Evolutionary conservation across 2,797 vertebrate genomes (phyloP), one percentile per base, ranked within the genome.

Genomic region (Hydrophis major): DNA sequence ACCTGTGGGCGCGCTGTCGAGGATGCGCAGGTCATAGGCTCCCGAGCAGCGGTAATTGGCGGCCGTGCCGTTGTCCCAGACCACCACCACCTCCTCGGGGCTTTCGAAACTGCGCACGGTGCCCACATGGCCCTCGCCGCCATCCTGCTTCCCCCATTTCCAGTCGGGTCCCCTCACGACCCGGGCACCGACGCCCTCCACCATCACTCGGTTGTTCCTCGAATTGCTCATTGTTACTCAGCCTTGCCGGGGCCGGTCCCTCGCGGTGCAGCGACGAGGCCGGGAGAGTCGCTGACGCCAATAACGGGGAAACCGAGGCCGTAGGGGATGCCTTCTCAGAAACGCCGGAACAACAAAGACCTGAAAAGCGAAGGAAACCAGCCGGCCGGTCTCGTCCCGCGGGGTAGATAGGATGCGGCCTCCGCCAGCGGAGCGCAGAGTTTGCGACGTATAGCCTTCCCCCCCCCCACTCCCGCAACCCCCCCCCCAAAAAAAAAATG

Each of bases 91-190:
- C 96, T 99, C 99, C 97, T 99, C 99, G 1, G 99, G 99, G 97
- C 99, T 99, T 97, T 99, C 99, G 96, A 99, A 99, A 98, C 99
- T 99, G 97, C 99, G 98, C 32, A 99, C 99, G 47, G 99, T 99
- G 97, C 99, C 99, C 93, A 99, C 99, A 97, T 99, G 99, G 94
- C 99, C 99, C 97, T 99, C 99, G 96, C 99, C 99, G 20, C 99
- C 99, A 94, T 99, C 99, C 98, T 99, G 99, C 96, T 99, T 99
- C 7, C 99, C 99, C 99, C 99, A 99, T 96, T 99, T 99, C 99
- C 99, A 99, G 97, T 99, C 99, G 1, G 99, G 99, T 97, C 99
- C 99, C 61, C 99, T 98, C 78, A 99, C 98, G 69, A 99, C 99
- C 93, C 99, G 98, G 18, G 99, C 99, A 42, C 99, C 99, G n/a